A percentile compares a stretch with the other conserved stretches of the same genome.
These are phyloP conservation scores for Ophion slaviceki DNA, from an alignment of 2,888 invertebrate species.

Conservation along the genomic window DNA sequence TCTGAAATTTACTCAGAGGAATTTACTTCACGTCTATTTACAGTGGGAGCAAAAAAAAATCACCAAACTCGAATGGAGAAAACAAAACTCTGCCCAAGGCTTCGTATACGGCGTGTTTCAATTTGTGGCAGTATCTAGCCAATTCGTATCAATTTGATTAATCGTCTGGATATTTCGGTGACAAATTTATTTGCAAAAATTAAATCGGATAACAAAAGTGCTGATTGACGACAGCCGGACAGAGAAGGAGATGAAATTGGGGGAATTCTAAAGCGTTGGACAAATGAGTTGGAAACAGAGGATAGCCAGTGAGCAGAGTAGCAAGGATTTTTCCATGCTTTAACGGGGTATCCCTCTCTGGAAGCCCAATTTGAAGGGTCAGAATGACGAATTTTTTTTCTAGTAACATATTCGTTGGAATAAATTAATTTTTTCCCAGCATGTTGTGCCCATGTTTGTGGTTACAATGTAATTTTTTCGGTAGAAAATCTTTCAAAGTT, in stretches of 20 bases:
- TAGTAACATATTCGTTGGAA: too few relatives aligned
- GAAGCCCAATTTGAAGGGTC: too few relatives aligned
- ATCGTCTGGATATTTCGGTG: background rate
- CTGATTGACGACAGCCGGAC: background rate
- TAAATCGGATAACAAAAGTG: background rate
- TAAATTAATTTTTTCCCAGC: too few relatives aligned
- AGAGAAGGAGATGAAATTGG: background rate
- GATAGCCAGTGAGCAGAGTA: background rate
- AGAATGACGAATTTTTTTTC: too few relatives aligned
- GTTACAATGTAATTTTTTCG: too few relatives aligned
- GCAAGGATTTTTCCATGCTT: background rate
- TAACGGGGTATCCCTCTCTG: too few relatives aligned
- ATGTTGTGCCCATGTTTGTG: too few relatives aligned
- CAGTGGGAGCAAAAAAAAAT: conserved; percentile 2
- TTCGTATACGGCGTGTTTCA: background rate
- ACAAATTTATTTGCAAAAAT: background rate
- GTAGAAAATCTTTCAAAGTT: too few relatives aligned
- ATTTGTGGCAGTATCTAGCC: background rate
- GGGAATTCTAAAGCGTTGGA: background rate
- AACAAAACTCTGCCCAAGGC: background rate
- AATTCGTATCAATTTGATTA: background rate
- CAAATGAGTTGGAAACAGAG: background rate
- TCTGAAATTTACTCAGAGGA: conserved; percentile 38
- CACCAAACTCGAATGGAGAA: background rate
- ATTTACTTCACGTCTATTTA: conserved; percentile 23